Conservation (phyloP, 2,888 invertebrate species). For the Rhimphoctona megacephalus region DNA sequence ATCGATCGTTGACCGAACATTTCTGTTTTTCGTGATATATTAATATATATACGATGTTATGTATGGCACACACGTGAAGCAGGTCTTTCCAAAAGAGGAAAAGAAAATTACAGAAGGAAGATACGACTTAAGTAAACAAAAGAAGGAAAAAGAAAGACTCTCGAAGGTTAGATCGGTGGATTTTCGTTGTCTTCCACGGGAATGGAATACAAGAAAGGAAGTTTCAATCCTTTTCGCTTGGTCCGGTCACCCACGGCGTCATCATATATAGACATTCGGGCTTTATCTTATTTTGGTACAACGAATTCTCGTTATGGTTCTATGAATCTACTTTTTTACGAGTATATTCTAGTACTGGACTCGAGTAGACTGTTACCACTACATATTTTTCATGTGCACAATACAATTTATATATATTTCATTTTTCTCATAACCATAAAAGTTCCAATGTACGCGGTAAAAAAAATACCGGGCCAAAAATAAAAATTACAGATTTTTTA, state of each 20-base stretch:
- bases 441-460: not conserved
- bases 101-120: not conserved
- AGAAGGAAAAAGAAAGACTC: not conserved
- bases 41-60: not conserved
- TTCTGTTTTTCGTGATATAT: not conserved
- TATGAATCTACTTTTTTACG: too few relatives aligned
- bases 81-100: not conserved
- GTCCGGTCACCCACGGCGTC: not conserved
- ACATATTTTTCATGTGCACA: not conserved
- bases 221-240: conserved; percentile 12
- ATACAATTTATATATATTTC: not conserved
- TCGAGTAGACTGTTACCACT: not conserved
- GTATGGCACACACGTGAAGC: not conserved
- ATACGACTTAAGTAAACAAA: not conserved
- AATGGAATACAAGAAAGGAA: conserved; percentile 35
- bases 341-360: not conserved
- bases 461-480: not conserved
- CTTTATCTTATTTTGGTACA: too few relatives aligned
- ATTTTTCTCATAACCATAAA: not conserved
- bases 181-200: conserved; percentile 19
- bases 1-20: not conserved
- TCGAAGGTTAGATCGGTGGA: conserved; percentile 27
- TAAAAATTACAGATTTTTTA: not conserved
- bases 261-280: too few relatives aligned
- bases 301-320: too few relatives aligned